A percentile compares a stretch with the other conserved stretches of the same genome.
Evolutionary conservation across 2,888 invertebrate species (phyloP).

Genomic region (Cryptophagus acutangulus): DNA sequence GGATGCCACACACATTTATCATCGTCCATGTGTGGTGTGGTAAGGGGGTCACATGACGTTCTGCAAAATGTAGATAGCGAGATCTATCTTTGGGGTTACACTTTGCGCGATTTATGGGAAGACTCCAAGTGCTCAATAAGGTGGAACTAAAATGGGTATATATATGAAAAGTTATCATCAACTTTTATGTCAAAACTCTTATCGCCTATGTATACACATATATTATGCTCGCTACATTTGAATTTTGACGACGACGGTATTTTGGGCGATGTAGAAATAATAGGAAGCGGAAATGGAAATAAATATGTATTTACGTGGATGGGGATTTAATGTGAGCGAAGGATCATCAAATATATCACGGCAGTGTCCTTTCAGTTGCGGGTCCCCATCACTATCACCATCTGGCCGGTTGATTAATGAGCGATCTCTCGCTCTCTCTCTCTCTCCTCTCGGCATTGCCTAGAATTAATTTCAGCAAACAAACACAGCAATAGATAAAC

Average conservation of each 20-base stretch:
- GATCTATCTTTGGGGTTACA: slow-evolving; percentile 37
- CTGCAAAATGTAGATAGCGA: slow-evolving; percentile 39
- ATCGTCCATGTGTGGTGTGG: no score
- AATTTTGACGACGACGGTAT: no score
- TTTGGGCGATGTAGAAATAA: no score
- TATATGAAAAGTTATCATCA: slow-evolving; percentile 40
- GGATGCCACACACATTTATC: no score
- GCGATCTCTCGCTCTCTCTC: no score
- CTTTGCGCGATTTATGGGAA: slow-evolving; percentile 32
- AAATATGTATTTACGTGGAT: no score
- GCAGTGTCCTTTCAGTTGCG: background rate
- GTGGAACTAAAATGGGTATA: slow-evolving; percentile 40
- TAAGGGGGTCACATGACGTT: slow-evolving; percentile 36
- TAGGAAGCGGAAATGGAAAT: no score
- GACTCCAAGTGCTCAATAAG: slow-evolving; percentile 38
- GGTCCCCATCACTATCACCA: slow-evolving; percentile 25
- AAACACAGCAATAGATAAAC: slow-evolving; percentile 46
- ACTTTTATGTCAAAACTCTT: slow-evolving; percentile 36
- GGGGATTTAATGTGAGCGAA: no score
- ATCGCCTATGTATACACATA: no score
- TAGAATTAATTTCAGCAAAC: slow-evolving; percentile 47
- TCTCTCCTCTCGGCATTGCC: slow-evolving; percentile 39
- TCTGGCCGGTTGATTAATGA: slow-evolving; percentile 42
- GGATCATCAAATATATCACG: no score
- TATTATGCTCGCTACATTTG: no score